Conservation (phyloP, 2,113 vertebrate species). For the Nematolebias whitei region DNA sequence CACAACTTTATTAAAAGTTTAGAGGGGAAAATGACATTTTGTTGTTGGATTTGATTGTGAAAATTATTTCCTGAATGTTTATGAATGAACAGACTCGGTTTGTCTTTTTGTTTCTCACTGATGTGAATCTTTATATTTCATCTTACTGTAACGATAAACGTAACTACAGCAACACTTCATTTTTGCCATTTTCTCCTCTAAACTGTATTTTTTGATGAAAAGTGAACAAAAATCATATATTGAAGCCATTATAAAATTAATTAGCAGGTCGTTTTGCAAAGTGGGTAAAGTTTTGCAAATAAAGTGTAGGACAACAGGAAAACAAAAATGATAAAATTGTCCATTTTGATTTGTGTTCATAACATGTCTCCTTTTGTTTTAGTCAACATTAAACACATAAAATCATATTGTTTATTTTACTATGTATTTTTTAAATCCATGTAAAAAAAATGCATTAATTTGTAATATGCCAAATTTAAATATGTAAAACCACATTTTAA, state of each 20-base stretch:
- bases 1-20: too few species aligned
- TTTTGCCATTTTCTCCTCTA: neutral
- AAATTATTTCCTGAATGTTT: too few species aligned
- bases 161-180: conserved; percentile 23
- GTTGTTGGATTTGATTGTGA: too few species aligned
- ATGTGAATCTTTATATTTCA: conserved; percentile 9
- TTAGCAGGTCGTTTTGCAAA: neutral
- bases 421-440: neutral
- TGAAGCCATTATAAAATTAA: neutral
- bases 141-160: conserved; percentile 21
- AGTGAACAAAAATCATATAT: neutral
- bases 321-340: neutral
- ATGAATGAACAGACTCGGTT: too few species aligned
- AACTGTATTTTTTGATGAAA: neutral
- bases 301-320: neutral
- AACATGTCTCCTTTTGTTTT: neutral
- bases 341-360: neutral
- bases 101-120: conserved; percentile 7
- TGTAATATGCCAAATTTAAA: neutral
- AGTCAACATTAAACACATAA: too few species aligned
- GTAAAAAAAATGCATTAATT: neutral
- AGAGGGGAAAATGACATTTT: too few species aligned
- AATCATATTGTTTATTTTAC: neutral
- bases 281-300: neutral
- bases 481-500: too few species aligned